Base-by-base conservation (phyloP, 2,113 vertebrate species). In the Tricholaema leucomelas region DNA sequence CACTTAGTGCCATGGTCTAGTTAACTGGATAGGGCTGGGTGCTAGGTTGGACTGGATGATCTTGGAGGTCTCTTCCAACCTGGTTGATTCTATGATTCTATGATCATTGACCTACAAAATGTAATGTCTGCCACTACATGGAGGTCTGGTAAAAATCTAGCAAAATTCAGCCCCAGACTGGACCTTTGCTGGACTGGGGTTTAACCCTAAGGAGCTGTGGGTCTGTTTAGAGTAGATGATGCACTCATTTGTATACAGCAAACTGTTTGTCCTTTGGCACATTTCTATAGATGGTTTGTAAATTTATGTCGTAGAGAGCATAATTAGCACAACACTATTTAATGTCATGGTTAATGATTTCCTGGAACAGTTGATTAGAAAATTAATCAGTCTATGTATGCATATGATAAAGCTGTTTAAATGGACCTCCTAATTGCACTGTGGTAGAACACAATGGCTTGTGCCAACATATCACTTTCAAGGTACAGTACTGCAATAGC, bases 291-390 rank as follows among this genome's bases (percentile, higher is more conserved):
- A 81, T 81, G 86, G 92, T 97, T 97, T 95, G 65, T 96, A 96
- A 96, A 95, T 97, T 98, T 95, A 95, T 95, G 94, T 71, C 85
- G 75, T 95, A 91, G 86, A 95, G 91, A 96, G 85, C 93, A 64
- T 97, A 97, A 97, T 98, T 98, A 97, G 91, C 93, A 94, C 94
- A 96, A 96, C 95, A 95, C 81, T 95, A 93, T 96, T 98, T 97
- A 98, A 97, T 97, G 97, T 97, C 97, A 97, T 96, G 94, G 96
- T 94, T 98, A 98, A 97, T 97, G 97, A 96, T 97, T 98, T 98
- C 94, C 92, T 93, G 95, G 97, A 96, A 96, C 96, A 95, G 96
- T 97, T 97, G 97, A 98, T 97, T 98, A 98, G 96, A 97, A 97
- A 98, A 97, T 97, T 97, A 98, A 98, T 97, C 97, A 97, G 95